phyloP scores from a whole-genome alignment of 2,797 vertebrate genomes.

The Falco biarmicus region DNA sequence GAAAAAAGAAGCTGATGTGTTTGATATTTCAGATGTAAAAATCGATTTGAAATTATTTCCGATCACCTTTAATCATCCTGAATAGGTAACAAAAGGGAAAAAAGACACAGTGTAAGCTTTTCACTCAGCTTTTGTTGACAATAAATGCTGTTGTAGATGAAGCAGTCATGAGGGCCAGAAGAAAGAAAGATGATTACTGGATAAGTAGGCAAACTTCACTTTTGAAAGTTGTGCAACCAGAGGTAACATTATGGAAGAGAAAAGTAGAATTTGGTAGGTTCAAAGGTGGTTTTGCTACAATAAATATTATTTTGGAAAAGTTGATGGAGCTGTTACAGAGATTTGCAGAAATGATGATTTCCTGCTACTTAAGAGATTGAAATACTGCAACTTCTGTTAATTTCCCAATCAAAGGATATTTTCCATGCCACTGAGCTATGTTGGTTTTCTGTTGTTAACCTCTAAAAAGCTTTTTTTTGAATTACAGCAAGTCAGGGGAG shows the following conservation, averaged over 20 bases:
- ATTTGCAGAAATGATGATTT: neutral
- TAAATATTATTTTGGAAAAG: neutral
- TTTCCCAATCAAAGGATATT: neutral
- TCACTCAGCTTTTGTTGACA: neutral
- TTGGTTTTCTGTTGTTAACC: neutral
- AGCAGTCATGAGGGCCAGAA: neutral
- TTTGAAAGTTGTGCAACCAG: neutral
- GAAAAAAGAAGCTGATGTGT: neutral
- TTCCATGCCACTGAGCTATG: neutral
- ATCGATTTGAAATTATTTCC: slow-evolving; percentile 1
- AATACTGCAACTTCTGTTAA: neutral
- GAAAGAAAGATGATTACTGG: neutral
- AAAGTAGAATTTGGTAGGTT: neutral
- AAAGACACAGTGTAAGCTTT: neutral
- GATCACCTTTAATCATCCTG: neutral
- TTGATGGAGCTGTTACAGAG: neutral
- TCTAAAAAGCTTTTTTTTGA: neutral
- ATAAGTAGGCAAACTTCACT: neutral
- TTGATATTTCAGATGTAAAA: slow-evolving; percentile 32
- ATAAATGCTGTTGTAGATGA: neutral
- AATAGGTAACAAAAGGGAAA: neutral
- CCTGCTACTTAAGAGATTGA: neutral
- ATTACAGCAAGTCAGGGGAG: neutral
- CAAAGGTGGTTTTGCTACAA: neutral
- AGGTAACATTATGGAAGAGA: neutral